Evolutionary conservation across 30 jellyfish, hydroid and myxozoan species (phyloP).

Genomic region (Cassiopea xamachana): DNA sequence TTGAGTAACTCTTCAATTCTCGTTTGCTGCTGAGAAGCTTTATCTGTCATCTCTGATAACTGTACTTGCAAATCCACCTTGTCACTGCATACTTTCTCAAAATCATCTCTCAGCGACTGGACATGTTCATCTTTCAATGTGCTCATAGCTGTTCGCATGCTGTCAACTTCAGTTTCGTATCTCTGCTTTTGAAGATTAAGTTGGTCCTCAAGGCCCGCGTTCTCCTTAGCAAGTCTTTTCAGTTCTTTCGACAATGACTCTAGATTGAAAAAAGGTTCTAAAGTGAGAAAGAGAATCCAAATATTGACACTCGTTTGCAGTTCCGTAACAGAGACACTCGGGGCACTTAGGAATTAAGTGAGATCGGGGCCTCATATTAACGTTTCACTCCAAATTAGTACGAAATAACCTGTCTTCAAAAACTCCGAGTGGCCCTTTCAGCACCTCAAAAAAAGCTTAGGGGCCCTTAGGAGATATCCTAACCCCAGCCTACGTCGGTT

Average conservation of each 20-base stretch:
- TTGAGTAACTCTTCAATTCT: conserved; percentile 27
- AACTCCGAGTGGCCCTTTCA: too few species aligned
- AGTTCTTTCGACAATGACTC: conserved; percentile 53
- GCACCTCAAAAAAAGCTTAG: too few species aligned
- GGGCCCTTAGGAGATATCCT: too few species aligned
- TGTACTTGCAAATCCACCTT: conserved; percentile 72
- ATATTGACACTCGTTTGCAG: too few species aligned
- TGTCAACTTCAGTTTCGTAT: conserved; percentile 74
- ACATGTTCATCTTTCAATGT: conserved; percentile 85
- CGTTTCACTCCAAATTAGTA: too few species aligned
- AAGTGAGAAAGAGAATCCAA: too few species aligned
- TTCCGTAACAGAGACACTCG: too few species aligned
- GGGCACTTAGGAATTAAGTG: too few species aligned
- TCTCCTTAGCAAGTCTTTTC: conserved; percentile 58
- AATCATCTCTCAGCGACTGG: conserved; percentile 70
- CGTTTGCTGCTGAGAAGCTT: conserved; percentile 42
- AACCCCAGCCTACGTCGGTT: too few species aligned
- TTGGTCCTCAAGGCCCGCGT: conserved; percentile 58
- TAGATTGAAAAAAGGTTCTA: not conserved
- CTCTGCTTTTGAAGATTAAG: conserved; percentile 74
- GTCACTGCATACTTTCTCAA: conserved; percentile 66
- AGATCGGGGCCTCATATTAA: too few species aligned
- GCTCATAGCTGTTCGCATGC: conserved; percentile 58
- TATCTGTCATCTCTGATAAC: conserved; percentile 48
- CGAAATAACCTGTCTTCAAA: too few species aligned